Percentiles rank a stretch among this genome's conserved stretches.
Evolutionary conservation across 2,888 invertebrate species (phyloP).

Genomic region (Lasioglossum lativentre): DNA sequence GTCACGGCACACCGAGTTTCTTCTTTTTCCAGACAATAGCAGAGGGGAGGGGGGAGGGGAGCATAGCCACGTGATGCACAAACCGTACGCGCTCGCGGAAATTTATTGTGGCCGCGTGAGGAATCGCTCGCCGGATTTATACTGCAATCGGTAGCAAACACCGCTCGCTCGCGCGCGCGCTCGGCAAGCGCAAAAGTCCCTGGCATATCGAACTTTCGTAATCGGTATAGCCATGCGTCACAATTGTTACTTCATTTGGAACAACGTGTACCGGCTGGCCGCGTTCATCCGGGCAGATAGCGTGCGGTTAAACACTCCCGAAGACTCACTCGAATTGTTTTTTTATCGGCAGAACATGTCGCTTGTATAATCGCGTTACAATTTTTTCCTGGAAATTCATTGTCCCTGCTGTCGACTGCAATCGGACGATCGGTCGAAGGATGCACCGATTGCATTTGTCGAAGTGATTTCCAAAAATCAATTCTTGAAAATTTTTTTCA

Average conservation of each 20-base stretch:
- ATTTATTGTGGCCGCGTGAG: constrained; percentile 63
- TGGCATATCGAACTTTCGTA: constrained; percentile 63
- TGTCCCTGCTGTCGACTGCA: background rate
- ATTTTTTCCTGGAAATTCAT: constrained; percentile 4
- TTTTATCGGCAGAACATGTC: constrained; percentile 11
- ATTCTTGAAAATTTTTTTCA: background rate
- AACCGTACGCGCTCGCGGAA: constrained; percentile 60
- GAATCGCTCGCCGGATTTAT: constrained; percentile 62
- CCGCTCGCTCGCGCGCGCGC: background rate
- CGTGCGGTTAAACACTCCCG: background rate
- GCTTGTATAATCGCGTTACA: constrained; percentile 2
- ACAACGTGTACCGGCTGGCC: constrained; percentile 25
- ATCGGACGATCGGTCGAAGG: background rate
- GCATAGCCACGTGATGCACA: constrained; percentile 64
- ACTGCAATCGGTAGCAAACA: constrained; percentile 62
- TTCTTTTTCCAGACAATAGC: constrained; percentile 63
- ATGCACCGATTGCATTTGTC: background rate
- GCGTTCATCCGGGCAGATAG: constrained; percentile 26
- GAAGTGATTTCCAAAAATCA: background rate
- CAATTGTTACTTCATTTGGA: constrained; percentile 55
- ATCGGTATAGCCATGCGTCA: constrained; percentile 44
- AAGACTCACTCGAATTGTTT: constrained; percentile 16
- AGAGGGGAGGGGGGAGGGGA: too few species aligned
- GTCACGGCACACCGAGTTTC: constrained; percentile 60
- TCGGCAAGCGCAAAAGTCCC: constrained; percentile 58